A percentile compares a stretch with the other conserved stretches of the same genome.
phyloP scores from a whole-genome alignment of 2,888 invertebrate genomes.

The Andrena praecox region DNA sequence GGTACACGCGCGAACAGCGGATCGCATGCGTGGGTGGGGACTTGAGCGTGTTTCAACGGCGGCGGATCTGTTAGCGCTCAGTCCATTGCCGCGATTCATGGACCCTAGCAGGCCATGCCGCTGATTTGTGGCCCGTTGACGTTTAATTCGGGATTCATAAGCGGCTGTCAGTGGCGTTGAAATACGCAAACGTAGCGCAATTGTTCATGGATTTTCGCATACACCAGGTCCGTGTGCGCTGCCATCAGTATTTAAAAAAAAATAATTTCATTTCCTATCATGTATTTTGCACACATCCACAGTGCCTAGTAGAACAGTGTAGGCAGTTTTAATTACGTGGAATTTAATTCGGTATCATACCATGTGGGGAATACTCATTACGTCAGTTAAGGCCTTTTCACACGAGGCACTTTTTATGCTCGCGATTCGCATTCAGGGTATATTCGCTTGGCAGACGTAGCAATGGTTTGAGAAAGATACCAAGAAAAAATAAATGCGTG shows the following conservation, averaged over 20 bases:
- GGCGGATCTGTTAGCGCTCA: slow-evolving; percentile 70
- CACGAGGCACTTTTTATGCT: no score
- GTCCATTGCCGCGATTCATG: slow-evolving; percentile 75
- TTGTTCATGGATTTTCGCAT: slow-evolving; percentile 36
- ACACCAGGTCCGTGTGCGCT: slow-evolving; percentile 21
- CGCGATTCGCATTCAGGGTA: no score
- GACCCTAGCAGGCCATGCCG: slow-evolving; percentile 62
- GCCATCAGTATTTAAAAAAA: background rate
- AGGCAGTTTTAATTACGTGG: no score
- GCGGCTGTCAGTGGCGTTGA: slow-evolving; percentile 36
- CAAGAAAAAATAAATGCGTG: no score
- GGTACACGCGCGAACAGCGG: slow-evolving; percentile 39
- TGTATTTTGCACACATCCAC: no score
- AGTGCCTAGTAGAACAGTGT: no score
- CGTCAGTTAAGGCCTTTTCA: no score
- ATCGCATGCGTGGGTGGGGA: slow-evolving; percentile 61
- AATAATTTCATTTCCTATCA: background rate
- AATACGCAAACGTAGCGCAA: slow-evolving; percentile 36
- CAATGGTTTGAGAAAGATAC: no score
- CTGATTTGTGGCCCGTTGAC: slow-evolving; percentile 57
- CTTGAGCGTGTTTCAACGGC: slow-evolving; percentile 61
- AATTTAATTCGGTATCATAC: no score
- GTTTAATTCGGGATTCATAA: slow-evolving; percentile 54
- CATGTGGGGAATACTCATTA: no score
- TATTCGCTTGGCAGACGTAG: no score